Evolutionary conservation across 2,797 vertebrate species (phyloP).

Genomic region (Melanotaenia pygmaea): DNA sequence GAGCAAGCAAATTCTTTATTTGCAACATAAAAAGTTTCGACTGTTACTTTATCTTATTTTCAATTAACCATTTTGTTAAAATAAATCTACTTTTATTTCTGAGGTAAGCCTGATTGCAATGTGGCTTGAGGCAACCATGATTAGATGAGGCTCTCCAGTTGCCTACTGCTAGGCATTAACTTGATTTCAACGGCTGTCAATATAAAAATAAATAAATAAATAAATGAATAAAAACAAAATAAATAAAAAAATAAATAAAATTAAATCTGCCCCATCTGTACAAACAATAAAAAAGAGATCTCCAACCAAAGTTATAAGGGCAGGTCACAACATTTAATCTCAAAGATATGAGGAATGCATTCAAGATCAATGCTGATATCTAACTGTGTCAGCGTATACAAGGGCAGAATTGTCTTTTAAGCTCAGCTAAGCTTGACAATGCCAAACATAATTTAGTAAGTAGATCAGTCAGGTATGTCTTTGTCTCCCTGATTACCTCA

Average conservation of each 20-base stretch:
- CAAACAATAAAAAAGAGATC: conserved; percentile 27
- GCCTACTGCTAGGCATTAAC: too few relatives aligned
- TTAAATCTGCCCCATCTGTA: background rate
- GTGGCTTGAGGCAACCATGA: too few relatives aligned
- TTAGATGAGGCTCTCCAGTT: too few relatives aligned
- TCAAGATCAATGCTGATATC: conserved; percentile 36
- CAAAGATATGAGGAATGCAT: conserved; percentile 58
- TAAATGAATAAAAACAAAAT: background rate
- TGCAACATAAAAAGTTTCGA: background rate
- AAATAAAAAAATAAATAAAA: background rate
- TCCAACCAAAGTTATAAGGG: conserved; percentile 27
- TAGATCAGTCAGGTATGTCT: conserved; percentile 52
- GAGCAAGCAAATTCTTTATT: background rate
- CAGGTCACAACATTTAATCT: conserved; percentile 54
- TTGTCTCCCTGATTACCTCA: conserved; percentile 48
- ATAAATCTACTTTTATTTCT: background rate
- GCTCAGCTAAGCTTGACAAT: conserved; percentile 33
- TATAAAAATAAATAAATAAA: background rate
- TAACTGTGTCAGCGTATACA: conserved; percentile 26
- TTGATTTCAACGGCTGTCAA: too few relatives aligned
- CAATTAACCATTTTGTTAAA: background rate
- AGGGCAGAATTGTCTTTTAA: conserved; percentile 31
- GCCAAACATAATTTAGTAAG: conserved; percentile 51
- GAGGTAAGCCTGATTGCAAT: background rate
- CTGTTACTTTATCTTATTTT: background rate